phyloP scores from a whole-genome alignment of 2,113 vertebrate genomes.

The Callocephalon fimbriatum region DNA sequence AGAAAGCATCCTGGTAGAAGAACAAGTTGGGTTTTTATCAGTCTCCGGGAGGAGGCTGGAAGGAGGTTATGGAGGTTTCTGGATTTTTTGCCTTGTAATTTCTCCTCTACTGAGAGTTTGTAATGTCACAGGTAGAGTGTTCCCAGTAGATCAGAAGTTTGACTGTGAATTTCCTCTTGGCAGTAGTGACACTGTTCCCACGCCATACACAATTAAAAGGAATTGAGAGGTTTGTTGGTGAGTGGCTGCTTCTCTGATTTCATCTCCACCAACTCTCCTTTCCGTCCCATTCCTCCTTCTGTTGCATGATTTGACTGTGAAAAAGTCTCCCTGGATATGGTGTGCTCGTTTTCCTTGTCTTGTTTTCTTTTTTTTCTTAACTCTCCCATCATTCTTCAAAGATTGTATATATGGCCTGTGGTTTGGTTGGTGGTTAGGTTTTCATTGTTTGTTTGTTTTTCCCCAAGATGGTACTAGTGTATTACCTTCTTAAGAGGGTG shows the following conservation, averaged over 20 bases:
- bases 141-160: neutral
- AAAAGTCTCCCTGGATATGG: neutral
- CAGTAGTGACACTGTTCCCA: rapidly evolving
- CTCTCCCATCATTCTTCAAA: neutral
- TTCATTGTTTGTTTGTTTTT: neutral
- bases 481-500: neutral
- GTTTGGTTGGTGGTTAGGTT: neutral
- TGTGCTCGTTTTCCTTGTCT: neutral
- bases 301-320: neutral
- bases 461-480: neutral
- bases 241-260: neutral
- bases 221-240: neutral
- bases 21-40: neutral
- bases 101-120: neutral
- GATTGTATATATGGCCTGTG: neutral
- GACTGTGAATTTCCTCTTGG: neutral
- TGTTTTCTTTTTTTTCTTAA: neutral
- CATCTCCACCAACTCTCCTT: neutral
- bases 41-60: neutral
- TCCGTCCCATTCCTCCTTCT: neutral
- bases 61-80: neutral
- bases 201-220: neutral
- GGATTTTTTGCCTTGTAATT: neutral
- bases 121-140: neutral
- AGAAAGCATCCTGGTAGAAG: neutral